Percentiles rank a stretch among this genome's conserved stretches.
Conservation (phyloP, 1,140 invertebrate species). For the Uloborus diversus region DNA sequence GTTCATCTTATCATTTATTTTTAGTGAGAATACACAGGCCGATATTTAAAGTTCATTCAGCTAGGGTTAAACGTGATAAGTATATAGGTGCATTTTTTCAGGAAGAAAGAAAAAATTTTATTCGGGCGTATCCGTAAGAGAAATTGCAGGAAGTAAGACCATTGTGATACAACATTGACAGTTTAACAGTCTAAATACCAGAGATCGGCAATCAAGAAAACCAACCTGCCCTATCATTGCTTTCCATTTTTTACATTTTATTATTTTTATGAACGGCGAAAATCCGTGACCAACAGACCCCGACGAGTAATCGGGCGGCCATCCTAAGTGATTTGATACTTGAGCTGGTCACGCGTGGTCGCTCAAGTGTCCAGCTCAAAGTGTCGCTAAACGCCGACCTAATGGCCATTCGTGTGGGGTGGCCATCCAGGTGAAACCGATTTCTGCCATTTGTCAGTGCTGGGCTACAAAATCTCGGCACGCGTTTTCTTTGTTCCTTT, state of each 20-base stretch:
- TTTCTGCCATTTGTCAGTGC: slow-evolving; percentile 47
- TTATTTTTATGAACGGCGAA: neutral
- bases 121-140: no score
- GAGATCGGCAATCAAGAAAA: slow-evolving; percentile 5
- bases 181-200: slow-evolving; percentile 18
- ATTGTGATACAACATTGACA: slow-evolving; percentile 37
- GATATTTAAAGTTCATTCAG: no score
- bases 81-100: no score
- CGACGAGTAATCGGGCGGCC: neutral
- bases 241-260: neutral
- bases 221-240: neutral
- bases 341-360: slow-evolving; percentile 17
- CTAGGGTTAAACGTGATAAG: no score
- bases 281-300: slow-evolving; percentile 17
- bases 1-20: no score
- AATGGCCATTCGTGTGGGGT: slow-evolving; percentile 50
- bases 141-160: no score
- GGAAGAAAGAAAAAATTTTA: no score
- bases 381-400: slow-evolving; percentile 52
- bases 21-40: no score
- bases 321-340: slow-evolving; percentile 48
- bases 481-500: slow-evolving; percentile 6
- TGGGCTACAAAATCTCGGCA: slow-evolving; percentile 51
- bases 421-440: slow-evolving; percentile 44
- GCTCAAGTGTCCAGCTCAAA: slow-evolving; percentile 30